Percentiles rank a stretch among this genome's conserved stretches.
These are phyloP conservation scores for Hypothenemus hampei DNA, from an alignment of 1,140 invertebrate species.

Conservation along the genomic window DNA sequence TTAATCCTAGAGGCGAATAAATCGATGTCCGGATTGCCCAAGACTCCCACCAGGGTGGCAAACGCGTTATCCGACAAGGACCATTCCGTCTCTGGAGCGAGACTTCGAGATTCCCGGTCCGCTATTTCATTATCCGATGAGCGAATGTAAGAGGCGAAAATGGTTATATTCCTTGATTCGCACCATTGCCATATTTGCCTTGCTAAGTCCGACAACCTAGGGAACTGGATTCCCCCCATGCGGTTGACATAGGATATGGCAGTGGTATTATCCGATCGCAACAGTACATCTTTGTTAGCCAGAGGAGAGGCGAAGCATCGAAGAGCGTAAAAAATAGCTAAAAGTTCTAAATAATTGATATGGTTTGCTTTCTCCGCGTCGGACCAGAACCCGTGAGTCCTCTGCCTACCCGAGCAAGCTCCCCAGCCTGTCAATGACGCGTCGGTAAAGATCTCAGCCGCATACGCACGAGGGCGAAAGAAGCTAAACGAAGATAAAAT, in stretches of 20 bases:
- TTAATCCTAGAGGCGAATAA: constrained; percentile 35
- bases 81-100: constrained; percentile 28
- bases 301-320: constrained; percentile 2
- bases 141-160: constrained; percentile 35
- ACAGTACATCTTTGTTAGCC: constrained; percentile 27
- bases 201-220: constrained; percentile 22
- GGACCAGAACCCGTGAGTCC: neutral
- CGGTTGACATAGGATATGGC: constrained; percentile 32
- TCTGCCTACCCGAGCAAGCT: neutral
- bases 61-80: constrained; percentile 3
- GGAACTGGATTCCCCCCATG: constrained; percentile 32
- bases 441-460: constrained; percentile 1
- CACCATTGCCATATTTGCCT: constrained; percentile 33
- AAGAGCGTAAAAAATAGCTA: neutral
- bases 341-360: constrained; percentile 9
- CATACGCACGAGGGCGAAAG: neutral
- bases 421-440: constrained; percentile 6
- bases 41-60: constrained; percentile 5
- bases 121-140: constrained; percentile 27
- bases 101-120: constrained; percentile 31
- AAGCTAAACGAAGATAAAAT: neutral
- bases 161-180: constrained; percentile 26
- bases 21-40: constrained; percentile 30
- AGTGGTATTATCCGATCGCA: constrained; percentile 36
- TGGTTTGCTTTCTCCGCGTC: neutral